Base-by-base conservation (phyloP, 2,888 invertebrate species). In the Acleris literana region DNA sequence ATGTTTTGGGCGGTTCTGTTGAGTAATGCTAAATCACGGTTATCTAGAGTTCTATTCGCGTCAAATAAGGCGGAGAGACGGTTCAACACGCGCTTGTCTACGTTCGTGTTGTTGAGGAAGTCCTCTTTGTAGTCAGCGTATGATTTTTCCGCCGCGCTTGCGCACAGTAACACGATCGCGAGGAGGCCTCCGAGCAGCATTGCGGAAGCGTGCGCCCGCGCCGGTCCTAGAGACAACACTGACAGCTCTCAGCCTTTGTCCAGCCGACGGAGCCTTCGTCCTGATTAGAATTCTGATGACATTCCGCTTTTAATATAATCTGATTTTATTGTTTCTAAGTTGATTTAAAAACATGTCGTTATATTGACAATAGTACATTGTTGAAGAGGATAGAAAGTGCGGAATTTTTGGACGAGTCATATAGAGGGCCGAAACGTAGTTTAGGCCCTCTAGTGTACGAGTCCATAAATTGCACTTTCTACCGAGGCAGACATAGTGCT, bases 151-250 rank as follows among this genome's bases (percentile, higher is more conserved):
- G 81, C 78, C 70, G 78, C 75, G 67, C 80, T 63, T 68, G 82
- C 85, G 83, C 87, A 86, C 39, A 39, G 39, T 13, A 39, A 39
- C 76, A 82, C 85, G 80, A 88, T 72, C 79, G 86, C 76, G 29
- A 90, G 70, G 59, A 88, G 55, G 67, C 76, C 74, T 68, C 77
- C 78, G 72, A 82, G 72, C 69, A 86, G 70, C 88, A 89, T 89
- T 55, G 72, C 80, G 77, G 66, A 79, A 72, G 77, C 83, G 86
- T 86, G 91, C 90, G 92, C 87, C 64, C 85, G 87, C 90, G 88
- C 80, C 82, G 87, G 72, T 80, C 73, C 74, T 71, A 71, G 70
- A 71, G 72, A 75, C 75, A 76, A 62, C 76, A 90, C 91, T 91
- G 86, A 68, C 60, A 72, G n/a, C 25, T 53, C 13, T 39, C 49